phyloP scores from a whole-genome alignment of 2,797 vertebrate species.

The Alca torda region DNA sequence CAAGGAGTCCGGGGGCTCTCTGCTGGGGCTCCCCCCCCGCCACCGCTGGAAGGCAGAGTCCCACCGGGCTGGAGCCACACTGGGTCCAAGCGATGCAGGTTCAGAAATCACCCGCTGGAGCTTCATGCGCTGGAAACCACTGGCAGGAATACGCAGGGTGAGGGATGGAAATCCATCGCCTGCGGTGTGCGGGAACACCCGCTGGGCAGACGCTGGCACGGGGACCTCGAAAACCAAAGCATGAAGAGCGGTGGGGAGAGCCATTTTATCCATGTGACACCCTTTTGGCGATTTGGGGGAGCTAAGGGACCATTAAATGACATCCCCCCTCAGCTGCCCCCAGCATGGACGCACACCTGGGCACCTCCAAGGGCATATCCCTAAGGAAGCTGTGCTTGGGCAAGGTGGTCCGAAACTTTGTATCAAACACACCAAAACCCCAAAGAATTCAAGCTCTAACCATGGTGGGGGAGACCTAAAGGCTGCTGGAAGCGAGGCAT shows the following conservation, averaged over 20 bases:
- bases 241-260: not conserved
- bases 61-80: not conserved
- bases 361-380: not conserved
- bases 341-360: not conserved
- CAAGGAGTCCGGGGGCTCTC: not conserved
- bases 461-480: not conserved
- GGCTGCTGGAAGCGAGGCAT: not conserved
- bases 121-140: not conserved
- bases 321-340: not conserved
- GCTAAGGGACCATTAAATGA: not conserved
- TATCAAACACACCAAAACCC: not conserved
- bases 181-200: not conserved
- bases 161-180: slow-evolving; percentile 16
- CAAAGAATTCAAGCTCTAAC: not conserved
- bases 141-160: not conserved
- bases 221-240: not conserved
- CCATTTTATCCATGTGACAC: accelerated
- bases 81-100: accelerated
- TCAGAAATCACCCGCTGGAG: not conserved
- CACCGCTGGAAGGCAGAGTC: not conserved
- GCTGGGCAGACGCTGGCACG: not conserved
- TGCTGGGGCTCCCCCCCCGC: not conserved
- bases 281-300: not conserved
- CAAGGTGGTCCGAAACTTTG: not conserved
- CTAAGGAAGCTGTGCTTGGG: not conserved